Percentiles rank a stretch among this genome's conserved stretches.
Conservation (phyloP, 2,888 invertebrate species). For the Cataglyphis cursor region DNA sequence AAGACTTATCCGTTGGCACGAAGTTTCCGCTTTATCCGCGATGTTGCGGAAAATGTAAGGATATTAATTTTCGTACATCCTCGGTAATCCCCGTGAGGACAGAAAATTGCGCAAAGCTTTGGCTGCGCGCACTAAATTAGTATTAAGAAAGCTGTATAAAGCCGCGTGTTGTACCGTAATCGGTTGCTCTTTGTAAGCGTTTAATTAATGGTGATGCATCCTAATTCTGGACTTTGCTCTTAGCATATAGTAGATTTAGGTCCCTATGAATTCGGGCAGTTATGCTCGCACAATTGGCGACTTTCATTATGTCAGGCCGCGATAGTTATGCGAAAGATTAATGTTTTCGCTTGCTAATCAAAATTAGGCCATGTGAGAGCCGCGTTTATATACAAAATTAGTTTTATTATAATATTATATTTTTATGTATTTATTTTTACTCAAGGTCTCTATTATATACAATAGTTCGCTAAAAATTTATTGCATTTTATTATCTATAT, state of each 20-base stretch:
- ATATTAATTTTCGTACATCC: conserved; percentile 23
- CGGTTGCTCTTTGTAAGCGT: conserved; percentile 60
- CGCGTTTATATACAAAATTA: conserved; percentile 29
- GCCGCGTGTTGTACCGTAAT: conserved; percentile 51
- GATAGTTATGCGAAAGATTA: conserved; percentile 68
- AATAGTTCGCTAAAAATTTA: background rate
- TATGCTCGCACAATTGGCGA: conserved; percentile 50
- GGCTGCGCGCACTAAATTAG: conserved; percentile 39
- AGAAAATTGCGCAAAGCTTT: conserved; percentile 43
- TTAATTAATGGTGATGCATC: conserved; percentile 73
- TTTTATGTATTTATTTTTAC: background rate
- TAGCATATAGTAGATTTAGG: conserved; percentile 30
- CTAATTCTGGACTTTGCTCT: conserved; percentile 69
- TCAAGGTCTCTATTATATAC: background rate
- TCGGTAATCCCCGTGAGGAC: conserved; percentile 10
- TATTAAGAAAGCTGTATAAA: conserved; percentile 57
- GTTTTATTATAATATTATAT: background rate
- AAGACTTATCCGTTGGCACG: background rate
- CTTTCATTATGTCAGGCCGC: background rate
- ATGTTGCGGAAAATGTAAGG: background rate
- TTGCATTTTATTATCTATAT: no score
- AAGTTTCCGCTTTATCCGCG: background rate
- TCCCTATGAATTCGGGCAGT: conserved; percentile 38
- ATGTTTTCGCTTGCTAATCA: conserved; percentile 53
- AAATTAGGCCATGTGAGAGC: conserved; percentile 32